Percentiles rank a stretch among this genome's conserved stretches.
phyloP scores from a whole-genome alignment of 2,888 invertebrate species.

The Cephus pygmeus region DNA sequence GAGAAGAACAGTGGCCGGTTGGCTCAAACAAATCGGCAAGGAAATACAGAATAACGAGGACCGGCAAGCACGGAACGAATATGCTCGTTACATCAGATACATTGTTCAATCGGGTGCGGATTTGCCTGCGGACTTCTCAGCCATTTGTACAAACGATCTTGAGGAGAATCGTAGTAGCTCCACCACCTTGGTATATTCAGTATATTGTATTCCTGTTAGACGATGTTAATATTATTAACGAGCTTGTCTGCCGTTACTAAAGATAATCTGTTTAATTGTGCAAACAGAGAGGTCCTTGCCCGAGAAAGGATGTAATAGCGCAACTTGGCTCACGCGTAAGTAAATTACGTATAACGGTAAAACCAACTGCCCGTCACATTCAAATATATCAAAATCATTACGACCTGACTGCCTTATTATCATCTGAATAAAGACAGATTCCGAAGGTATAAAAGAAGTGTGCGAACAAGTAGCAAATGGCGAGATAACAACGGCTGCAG shows the following conservation, averaged over 20 bases:
- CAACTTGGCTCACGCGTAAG: constrained; percentile 29
- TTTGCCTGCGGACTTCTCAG: constrained; percentile 20
- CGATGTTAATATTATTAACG: neutral
- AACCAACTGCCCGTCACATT: neutral
- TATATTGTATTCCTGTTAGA: neutral
- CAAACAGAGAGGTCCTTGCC: constrained; percentile 28
- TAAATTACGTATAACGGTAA: neutral
- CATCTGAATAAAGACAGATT: constrained; percentile 27
- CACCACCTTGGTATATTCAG: constrained; percentile 21
- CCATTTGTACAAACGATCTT: constrained; percentile 21
- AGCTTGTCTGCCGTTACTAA: neutral
- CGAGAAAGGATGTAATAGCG: constrained; percentile 30
- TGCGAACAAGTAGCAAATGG: constrained; percentile 31
- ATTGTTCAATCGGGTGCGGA: constrained; percentile 21
- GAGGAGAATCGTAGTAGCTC: constrained; percentile 14
- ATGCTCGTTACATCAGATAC: constrained; percentile 26
- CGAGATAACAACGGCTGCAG: constrained; percentile 34
- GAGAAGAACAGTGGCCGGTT: constrained; percentile 26
- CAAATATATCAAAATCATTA: neutral
- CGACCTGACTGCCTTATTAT: neutral
- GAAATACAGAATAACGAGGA: constrained; percentile 23
- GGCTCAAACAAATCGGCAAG: constrained; percentile 24
- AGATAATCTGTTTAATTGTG: neutral
- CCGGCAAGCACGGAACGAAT: constrained; percentile 19
- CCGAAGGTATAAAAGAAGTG: constrained; percentile 26